These are phyloP conservation scores for Agelaius tricolor DNA, from an alignment of 2,113 vertebrate genomes.

Conservation along the genomic window DNA sequence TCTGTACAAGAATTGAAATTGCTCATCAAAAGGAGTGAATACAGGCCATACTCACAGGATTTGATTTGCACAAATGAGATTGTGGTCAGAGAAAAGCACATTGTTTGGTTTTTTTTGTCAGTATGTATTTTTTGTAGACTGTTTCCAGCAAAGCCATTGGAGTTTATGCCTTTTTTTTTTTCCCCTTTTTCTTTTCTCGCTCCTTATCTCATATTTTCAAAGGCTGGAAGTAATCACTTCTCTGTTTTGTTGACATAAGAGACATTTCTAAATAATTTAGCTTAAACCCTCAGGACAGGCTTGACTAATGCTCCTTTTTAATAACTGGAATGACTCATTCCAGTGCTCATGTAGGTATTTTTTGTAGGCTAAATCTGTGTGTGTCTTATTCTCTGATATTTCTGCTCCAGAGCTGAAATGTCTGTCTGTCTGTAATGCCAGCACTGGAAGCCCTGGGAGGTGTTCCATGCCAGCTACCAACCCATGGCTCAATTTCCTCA, in stretches of 20 bases:
- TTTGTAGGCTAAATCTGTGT: not conserved
- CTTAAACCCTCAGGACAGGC: not conserved
- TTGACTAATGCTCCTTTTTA: not conserved
- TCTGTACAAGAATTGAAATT: not conserved
- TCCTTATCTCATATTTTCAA: not conserved
- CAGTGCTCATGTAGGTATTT: not conserved
- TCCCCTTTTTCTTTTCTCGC: not conserved
- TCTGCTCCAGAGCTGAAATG: not conserved
- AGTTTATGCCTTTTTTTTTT: not conserved
- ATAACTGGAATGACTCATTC: not conserved
- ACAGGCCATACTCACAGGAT: not conserved
- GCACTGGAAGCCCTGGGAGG: not conserved
- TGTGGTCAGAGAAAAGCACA: not conserved
- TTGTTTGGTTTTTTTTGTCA: not conserved
- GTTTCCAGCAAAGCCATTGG: not conserved
- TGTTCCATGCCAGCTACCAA: not conserved
- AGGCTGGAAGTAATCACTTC: not conserved
- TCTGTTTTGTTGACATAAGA: not conserved
- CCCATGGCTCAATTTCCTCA: not conserved
- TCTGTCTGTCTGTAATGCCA: not conserved
- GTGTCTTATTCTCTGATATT: not conserved
- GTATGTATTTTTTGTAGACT: not conserved
- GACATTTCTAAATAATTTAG: not conserved
- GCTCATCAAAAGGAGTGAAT: not conserved
- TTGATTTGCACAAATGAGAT: not conserved